Evolutionary conservation across 2,888 invertebrate species (phyloP).

Genomic region (Elegia similella): DNA sequence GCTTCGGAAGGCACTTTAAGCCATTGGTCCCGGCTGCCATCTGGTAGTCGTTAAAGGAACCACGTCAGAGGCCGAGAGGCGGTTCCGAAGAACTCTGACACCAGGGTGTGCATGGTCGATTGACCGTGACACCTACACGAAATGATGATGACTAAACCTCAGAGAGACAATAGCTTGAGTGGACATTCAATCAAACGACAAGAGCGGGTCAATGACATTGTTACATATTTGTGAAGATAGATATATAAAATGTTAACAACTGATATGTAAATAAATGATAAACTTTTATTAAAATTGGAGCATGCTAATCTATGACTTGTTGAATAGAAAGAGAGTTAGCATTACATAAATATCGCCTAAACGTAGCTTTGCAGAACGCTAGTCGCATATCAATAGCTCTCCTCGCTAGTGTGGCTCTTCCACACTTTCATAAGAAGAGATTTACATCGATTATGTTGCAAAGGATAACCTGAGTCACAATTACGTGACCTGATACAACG

Average conservation of each 20-base stretch:
- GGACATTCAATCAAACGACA: too few species aligned
- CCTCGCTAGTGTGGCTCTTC: background rate
- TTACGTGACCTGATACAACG: background rate
- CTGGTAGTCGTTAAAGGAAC: too few species aligned
- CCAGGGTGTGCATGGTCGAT: too few species aligned
- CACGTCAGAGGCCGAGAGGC: too few species aligned
- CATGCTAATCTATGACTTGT: too few species aligned
- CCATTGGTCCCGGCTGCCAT: too few species aligned
- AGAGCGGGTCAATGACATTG: background rate
- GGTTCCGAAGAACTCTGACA: too few species aligned
- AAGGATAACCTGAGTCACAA: background rate
- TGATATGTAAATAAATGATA: background rate
- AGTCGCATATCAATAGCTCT: background rate
- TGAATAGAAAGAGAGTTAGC: too few species aligned
- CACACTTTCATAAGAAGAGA: constrained; percentile 1
- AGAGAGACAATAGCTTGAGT: too few species aligned
- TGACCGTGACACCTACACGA: too few species aligned
- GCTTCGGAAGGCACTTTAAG: too few species aligned
- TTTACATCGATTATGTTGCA: constrained; percentile 3
- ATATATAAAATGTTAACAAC: background rate
- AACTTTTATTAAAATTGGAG: background rate
- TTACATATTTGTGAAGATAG: background rate
- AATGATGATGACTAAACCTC: too few species aligned
- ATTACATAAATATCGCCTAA: background rate
- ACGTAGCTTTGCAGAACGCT: background rate